Base-by-base conservation (phyloP, 2,888 invertebrate genomes). In the Campaea margaritaria region DNA sequence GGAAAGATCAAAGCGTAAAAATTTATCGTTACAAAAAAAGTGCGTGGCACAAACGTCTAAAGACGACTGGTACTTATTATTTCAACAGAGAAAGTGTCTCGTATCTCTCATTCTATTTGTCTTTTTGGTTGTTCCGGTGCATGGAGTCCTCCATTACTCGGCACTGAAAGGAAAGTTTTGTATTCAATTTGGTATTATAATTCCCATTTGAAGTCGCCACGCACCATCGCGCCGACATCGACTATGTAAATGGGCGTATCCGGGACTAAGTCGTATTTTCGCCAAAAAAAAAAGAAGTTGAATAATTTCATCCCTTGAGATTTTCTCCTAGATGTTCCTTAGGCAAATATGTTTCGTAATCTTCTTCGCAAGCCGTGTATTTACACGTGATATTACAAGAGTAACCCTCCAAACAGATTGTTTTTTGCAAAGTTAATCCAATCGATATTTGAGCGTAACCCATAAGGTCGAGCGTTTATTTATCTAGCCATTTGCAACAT, bases 111-210 rank as follows among this genome's bases (percentile, higher is more conserved):
- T 88, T 91, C 87, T 92, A 88, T 92, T 92, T 92, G 92, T 91
- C 91, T 91, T 91, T 91, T 87, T 89, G 89, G 91, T 89, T 91
- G 91, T 91, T 91, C 91, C 90, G 90, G 89, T 91, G 92, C 91
- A 92, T 91, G 88, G 90, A 89, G 86, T 91, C 88, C 91, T 90
- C 92, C 92, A 92, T 92, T 91, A 92, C 91, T 90, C 85, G 84
- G 89, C 87, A 89, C 89, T 93, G 93, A 93, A 93, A 93, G 93
- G 91, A 93, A 93, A 93, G 93, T 93, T 93, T 93, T 92, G 93
- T 93, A 93, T 91, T 92, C 93, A 93, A 93, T 93, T 93, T 93
- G 93, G 93, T 93, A 93, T 93, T 93, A 91, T 93, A 93, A 93
- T 93, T 92, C 91, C 89, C 83, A 92, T 93, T 92, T 90, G 91